A percentile compares a stretch with the other conserved stretches of the same genome.
Conservation (phyloP, 1,140 invertebrate genomes). For the Neocloeon triangulifer region DNA sequence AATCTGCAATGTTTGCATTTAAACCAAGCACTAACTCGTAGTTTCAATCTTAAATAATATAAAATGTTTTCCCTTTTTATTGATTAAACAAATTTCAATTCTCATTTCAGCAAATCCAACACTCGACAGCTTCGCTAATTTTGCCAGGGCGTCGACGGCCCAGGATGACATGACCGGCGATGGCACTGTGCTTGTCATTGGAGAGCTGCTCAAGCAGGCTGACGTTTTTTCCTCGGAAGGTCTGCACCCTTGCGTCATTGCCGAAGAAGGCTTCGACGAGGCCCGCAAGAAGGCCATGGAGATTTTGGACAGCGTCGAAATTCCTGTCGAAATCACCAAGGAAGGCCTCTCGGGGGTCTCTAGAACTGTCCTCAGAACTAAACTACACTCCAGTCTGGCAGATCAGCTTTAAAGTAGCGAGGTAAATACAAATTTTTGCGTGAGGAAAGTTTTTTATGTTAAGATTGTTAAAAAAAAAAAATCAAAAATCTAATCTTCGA, state of each 20-base stretch:
- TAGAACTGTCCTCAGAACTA: conserved; percentile 77
- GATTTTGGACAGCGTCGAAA: conserved; percentile 69
- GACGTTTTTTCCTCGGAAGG: conserved; percentile 85
- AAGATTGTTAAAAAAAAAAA: no score
- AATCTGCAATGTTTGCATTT: no score
- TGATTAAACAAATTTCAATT: not conserved
- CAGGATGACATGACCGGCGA: conserved; percentile 98
- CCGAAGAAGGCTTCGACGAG: conserved; percentile 89
- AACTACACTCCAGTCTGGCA: conserved; percentile 68
- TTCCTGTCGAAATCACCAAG: conserved; percentile 43
- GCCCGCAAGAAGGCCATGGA: conserved; percentile 71
- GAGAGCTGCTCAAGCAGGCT: conserved; percentile 92
- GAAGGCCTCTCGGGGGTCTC: conserved; percentile 67
- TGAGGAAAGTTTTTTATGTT: no score
- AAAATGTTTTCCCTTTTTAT: not conserved
- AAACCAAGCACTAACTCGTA: no score
- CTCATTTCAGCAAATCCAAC: conserved; percentile 70
- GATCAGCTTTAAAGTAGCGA: conserved; percentile 81
- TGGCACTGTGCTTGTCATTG: conserved; percentile 94
- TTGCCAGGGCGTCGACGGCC: conserved; percentile 89
- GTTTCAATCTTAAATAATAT: no score
- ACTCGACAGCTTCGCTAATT: conserved; percentile 96
- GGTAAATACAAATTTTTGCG: conserved; percentile 17
- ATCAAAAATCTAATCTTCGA: conserved; percentile 1
- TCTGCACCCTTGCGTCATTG: conserved; percentile 82